Percentiles rank a stretch among this genome's conserved stretches.
Evolutionary conservation across 23 tunicate genomes (phyloP).

Genomic region (Styela plicata): DNA sequence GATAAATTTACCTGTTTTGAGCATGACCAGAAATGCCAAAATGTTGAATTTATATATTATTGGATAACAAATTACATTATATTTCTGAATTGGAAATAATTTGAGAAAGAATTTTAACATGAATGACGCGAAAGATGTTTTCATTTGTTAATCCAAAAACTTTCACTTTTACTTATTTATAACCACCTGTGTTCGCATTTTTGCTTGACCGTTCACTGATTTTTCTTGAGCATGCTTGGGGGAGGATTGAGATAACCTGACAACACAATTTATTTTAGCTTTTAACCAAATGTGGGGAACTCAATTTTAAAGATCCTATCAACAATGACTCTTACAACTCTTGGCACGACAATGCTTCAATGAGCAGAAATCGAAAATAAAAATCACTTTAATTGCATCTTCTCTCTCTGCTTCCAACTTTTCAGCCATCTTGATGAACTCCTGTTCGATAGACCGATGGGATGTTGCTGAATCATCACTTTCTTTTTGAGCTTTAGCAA

Average conservation of each 20-base stretch:
- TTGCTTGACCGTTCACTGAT: too few species aligned
- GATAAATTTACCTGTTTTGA: too few species aligned
- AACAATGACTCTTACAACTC: too few species aligned
- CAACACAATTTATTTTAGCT: too few species aligned
- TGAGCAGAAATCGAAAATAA: neutral
- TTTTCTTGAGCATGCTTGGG: too few species aligned
- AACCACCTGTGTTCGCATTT: too few species aligned
- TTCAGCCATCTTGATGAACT: slow-evolving; percentile 1
- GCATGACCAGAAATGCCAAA: neutral
- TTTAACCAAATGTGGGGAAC: too few species aligned
- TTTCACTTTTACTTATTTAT: neutral
- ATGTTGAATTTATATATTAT: neutral
- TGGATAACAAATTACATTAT: too few species aligned
- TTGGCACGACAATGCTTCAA: too few species aligned
- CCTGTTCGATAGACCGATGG: neutral
- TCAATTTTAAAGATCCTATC: too few species aligned
- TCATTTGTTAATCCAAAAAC: neutral
- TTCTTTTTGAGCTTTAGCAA: neutral
- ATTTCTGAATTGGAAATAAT: too few species aligned
- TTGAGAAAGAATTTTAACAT: neutral
- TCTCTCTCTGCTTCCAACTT: slow-evolving; percentile 24
- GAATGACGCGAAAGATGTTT: neutral
- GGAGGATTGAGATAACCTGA: too few species aligned
- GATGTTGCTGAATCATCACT: slow-evolving; percentile 5
- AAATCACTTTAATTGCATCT: neutral